phyloP scores from a whole-genome alignment of 2,113 vertebrate genomes.

The Oxygymnocypris stewartii region DNA sequence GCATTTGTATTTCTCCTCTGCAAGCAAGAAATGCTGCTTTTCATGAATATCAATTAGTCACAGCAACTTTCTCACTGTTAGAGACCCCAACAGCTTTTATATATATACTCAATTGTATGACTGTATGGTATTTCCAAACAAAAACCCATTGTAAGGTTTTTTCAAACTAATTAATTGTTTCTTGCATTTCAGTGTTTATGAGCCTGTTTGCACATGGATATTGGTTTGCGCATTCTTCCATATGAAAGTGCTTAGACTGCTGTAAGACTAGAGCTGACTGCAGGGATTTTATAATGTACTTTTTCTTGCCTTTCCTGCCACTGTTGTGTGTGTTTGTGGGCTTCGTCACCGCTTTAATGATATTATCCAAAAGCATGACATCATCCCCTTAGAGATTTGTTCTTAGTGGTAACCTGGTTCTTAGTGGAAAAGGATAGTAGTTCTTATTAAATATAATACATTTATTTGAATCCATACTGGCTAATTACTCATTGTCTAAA shows the following conservation, averaged over 20 bases:
- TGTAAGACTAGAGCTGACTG: constrained; percentile 16
- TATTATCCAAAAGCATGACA: constrained; percentile 25
- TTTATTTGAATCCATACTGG: background rate
- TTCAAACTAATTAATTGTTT: background rate
- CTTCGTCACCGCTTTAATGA: background rate
- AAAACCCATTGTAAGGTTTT: background rate
- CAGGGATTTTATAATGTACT: constrained; percentile 32
- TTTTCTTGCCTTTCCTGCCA: background rate
- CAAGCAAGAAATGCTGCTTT: background rate
- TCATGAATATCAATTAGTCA: background rate
- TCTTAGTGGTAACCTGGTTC: background rate
- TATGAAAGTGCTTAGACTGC: background rate
- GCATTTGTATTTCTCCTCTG: too few species aligned
- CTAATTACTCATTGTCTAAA: background rate
- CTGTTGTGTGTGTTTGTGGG: background rate
- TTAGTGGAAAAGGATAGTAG: background rate
- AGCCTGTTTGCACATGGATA: background rate
- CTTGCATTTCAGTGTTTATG: constrained; percentile 14
- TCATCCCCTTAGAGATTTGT: constrained; percentile 18
- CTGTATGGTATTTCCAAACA: background rate
- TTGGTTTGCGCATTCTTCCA: background rate
- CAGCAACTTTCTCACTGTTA: background rate
- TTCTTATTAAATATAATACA: too few species aligned
- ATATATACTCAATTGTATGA: background rate
- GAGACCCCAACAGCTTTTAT: background rate